Conservation (phyloP, 1,140 invertebrate genomes). For the Linepithema humile region DNA sequence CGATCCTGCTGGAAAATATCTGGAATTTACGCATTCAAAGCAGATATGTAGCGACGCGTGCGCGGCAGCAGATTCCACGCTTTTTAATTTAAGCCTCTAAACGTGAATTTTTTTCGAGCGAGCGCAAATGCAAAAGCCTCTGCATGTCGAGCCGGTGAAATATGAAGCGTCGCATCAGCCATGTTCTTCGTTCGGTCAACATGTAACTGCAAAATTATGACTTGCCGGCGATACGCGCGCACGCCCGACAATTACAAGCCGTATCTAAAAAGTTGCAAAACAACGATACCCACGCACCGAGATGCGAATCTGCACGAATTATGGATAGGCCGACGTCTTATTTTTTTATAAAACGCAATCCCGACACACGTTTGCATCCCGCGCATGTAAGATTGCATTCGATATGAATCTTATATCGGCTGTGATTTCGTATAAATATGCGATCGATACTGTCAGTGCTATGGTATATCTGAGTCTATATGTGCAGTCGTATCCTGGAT, state of each 20-base stretch:
- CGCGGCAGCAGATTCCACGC: neutral
- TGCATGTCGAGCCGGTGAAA: neutral
- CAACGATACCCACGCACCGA: neutral
- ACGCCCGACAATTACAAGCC: neutral
- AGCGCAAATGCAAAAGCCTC: neutral
- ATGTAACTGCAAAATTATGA: neutral
- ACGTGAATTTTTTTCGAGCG: neutral
- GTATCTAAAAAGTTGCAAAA: neutral
- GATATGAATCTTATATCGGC: neutral
- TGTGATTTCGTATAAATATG: neutral
- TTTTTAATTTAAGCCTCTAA: slow-evolving; percentile 14
- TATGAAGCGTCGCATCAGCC: neutral
- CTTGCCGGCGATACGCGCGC: neutral
- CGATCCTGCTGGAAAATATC: neutral
- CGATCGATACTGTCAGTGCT: neutral
- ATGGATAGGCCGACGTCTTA: neutral
- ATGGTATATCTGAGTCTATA: neutral
- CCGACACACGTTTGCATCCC: neutral
- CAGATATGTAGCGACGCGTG: neutral
- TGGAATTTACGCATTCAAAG: neutral
- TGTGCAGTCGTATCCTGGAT: neutral
- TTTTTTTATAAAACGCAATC: neutral
- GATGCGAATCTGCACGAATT: neutral
- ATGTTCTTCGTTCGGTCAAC: neutral
- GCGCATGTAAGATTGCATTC: neutral